Percentiles rank a stretch among this genome's conserved stretches.
Evolutionary conservation across 2,888 invertebrate genomes (phyloP).

Genomic region (Rhimphoctona megacephalus): DNA sequence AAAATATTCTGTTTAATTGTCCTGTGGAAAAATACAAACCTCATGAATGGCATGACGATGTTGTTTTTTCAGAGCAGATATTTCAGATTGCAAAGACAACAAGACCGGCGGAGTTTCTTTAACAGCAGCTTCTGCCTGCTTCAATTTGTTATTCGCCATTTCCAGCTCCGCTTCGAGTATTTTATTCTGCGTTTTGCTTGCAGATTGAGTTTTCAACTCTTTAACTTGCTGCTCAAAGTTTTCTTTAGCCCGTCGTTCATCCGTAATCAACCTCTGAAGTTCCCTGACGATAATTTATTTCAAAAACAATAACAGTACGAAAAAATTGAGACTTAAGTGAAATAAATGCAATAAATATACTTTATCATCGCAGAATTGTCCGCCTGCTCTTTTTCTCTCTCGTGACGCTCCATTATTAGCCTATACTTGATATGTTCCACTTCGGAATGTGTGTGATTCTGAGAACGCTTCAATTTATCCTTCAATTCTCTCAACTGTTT

Average conservation of each 20-base stretch:
- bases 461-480: slow-evolving; percentile 87
- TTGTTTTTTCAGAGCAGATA: slow-evolving; percentile 90
- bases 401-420: slow-evolving; percentile 91
- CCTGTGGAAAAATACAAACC: slow-evolving; percentile 80
- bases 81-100: slow-evolving; percentile 90
- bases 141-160: slow-evolving; percentile 88
- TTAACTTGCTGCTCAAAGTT: slow-evolving; percentile 89
- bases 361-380: slow-evolving; percentile 92
- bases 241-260: slow-evolving; percentile 91
- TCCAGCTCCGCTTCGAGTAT: slow-evolving; percentile 89
- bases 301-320: not conserved
- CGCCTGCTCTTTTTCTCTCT: slow-evolving; percentile 92
- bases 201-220: slow-evolving; percentile 85
- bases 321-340: slow-evolving; percentile 25
- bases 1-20: no score
- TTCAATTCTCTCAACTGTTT: slow-evolving; percentile 87
- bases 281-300: slow-evolving; percentile 86
- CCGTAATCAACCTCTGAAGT: slow-evolving; percentile 90
- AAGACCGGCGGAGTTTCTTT: slow-evolving; percentile 88
- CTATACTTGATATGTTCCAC: slow-evolving; percentile 90
- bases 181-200: slow-evolving; percentile 83
- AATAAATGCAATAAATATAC: slow-evolving; percentile 83
- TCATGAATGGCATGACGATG: slow-evolving; percentile 90
- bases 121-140: slow-evolving; percentile 88
- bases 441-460: slow-evolving; percentile 87